phyloP scores from a whole-genome alignment of 2,888 invertebrate genomes.

The Macaria notata region DNA sequence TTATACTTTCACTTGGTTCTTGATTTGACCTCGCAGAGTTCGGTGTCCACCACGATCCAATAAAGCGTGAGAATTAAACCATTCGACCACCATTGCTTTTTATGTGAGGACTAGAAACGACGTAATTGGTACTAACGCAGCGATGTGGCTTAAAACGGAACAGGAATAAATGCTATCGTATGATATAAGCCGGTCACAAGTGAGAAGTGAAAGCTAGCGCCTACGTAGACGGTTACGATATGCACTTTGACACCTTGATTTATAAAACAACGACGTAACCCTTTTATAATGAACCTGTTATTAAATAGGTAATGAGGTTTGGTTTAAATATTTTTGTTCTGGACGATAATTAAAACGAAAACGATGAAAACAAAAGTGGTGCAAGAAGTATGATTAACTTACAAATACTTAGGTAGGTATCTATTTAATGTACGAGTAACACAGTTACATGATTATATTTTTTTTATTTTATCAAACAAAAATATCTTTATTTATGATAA shows the following conservation, averaged over 20 bases:
- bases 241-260: slow-evolving; percentile 34
- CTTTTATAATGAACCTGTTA: slow-evolving; percentile 1
- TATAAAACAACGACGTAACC: slow-evolving; percentile 20
- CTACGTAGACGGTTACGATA: slow-evolving; percentile 30
- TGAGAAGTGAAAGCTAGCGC: slow-evolving; percentile 38
- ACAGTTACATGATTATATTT: no score
- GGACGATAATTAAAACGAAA: no score
- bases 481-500: no score
- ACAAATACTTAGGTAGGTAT: no score
- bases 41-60: slow-evolving; percentile 24
- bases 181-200: slow-evolving; percentile 37
- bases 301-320: no score
- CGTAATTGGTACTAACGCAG: slow-evolving; percentile 27
- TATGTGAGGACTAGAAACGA: slow-evolving; percentile 17
- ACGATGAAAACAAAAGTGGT: no score
- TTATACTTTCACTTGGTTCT: slow-evolving; percentile 53
- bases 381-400: no score
- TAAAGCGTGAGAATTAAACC: slow-evolving; percentile 21
- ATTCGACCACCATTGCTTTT: slow-evolving; percentile 29
- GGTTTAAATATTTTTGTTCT: no score
- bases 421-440: no score
- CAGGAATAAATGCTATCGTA: slow-evolving; percentile 32
- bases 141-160: slow-evolving; percentile 34
- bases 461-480: no score
- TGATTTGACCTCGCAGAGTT: slow-evolving; percentile 45